phyloP scores from a whole-genome alignment of 2,888 invertebrate species.

The Sinodicranocentrus sp. region DNA sequence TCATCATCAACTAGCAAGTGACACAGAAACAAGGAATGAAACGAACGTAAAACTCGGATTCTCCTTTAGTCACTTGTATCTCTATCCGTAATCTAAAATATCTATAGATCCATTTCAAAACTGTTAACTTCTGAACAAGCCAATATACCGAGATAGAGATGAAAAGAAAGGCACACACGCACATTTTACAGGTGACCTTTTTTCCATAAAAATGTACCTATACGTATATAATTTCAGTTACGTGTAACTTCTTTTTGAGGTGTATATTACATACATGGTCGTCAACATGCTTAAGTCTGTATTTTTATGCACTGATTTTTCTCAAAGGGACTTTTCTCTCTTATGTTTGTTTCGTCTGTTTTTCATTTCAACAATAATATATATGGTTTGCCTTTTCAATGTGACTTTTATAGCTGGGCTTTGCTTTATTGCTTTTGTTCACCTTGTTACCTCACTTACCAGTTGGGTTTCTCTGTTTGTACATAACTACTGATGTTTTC shows the following conservation, averaged over 20 bases:
- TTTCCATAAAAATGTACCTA: background rate
- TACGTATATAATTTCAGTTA: no score
- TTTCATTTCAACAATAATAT: slow-evolving; percentile 40
- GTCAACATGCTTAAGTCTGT: no score
- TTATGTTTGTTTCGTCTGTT: slow-evolving; percentile 38
- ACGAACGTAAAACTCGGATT: slow-evolving; percentile 36
- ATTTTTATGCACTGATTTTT: slow-evolving; percentile 7
- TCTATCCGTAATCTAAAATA: slow-evolving; percentile 29
- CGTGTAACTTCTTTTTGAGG: no score
- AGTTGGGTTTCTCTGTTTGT: no score
- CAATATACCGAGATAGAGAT: background rate
- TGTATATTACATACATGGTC: no score
- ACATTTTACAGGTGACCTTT: background rate
- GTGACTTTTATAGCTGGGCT: slow-evolving; percentile 57
- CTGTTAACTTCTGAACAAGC: slow-evolving; percentile 23
- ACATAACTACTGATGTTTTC: no score
- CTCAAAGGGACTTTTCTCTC: slow-evolving; percentile 10
- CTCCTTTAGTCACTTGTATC: slow-evolving; percentile 26
- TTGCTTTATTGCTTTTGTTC: slow-evolving; percentile 56
- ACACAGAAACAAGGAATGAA: slow-evolving; percentile 41
- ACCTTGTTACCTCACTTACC: slow-evolving; percentile 34
- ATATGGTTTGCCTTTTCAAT: slow-evolving; percentile 49
- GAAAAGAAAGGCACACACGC: background rate
- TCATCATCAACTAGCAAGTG: slow-evolving; percentile 40
- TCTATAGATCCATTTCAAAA: slow-evolving; percentile 22